Conservation (phyloP, 2,888 invertebrate genomes). For the Leucoma salicis region DNA sequence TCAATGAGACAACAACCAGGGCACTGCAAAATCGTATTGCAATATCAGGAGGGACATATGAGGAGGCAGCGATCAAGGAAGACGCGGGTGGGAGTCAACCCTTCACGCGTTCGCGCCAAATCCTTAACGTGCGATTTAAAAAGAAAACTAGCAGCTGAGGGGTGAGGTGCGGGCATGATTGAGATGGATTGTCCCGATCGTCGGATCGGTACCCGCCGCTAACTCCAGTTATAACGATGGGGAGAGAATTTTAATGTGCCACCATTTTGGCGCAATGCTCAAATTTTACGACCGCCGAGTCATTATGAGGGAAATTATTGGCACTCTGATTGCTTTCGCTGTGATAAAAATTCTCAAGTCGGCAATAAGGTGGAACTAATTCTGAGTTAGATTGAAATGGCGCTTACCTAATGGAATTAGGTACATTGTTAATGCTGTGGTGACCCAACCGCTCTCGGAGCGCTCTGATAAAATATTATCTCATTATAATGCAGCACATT, state of each 20-base stretch:
- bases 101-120: slow-evolving; percentile 78
- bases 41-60: slow-evolving; percentile 66
- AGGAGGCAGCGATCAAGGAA: slow-evolving; percentile 52
- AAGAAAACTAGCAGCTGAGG: slow-evolving; percentile 75
- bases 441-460: slow-evolving; percentile 19
- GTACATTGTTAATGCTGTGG: slow-evolving; percentile 38
- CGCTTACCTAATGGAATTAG: slow-evolving; percentile 52
- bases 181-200: slow-evolving; percentile 75
- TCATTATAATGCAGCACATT: slow-evolving; percentile 37
- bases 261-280: slow-evolving; percentile 82
- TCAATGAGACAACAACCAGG: slow-evolving; percentile 31
- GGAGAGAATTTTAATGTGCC: slow-evolving; percentile 82
- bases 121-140: slow-evolving; percentile 82
- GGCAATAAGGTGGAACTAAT: slow-evolving; percentile 82
- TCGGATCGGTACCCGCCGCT: slow-evolving; percentile 67
- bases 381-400: slow-evolving; percentile 71
- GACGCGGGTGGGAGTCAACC: slow-evolving; percentile 58
- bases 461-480: slow-evolving; percentile 32
- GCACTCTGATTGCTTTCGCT: slow-evolving; percentile 80
- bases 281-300: slow-evolving; percentile 80
- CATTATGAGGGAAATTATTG: slow-evolving; percentile 82
- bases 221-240: slow-evolving; percentile 80
- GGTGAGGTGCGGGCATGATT: slow-evolving; percentile 55
- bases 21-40: slow-evolving; percentile 51
- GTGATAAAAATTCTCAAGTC: slow-evolving; percentile 81